These are phyloP conservation scores for Eulemur rubriventer DNA, from an alignment of 2,797 vertebrate genomes.

Conservation along the genomic window DNA sequence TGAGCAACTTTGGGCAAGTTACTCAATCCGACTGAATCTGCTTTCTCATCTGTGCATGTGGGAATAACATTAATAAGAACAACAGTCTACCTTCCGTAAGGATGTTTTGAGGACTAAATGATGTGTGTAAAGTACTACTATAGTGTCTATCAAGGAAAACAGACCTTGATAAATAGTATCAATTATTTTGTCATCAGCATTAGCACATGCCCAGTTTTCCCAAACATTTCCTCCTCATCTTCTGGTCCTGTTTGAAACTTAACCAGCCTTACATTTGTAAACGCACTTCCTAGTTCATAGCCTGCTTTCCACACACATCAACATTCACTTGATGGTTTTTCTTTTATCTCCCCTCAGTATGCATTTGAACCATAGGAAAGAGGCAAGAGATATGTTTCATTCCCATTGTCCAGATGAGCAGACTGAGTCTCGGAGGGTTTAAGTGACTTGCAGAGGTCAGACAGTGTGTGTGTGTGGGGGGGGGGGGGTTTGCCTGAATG, in stretches of 20 bases:
- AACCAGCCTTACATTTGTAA: not conserved
- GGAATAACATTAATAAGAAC: not conserved
- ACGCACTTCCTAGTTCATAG: not conserved
- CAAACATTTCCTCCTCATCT: not conserved
- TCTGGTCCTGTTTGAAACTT: not conserved
- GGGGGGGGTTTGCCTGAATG: no score
- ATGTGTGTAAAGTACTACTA: not conserved
- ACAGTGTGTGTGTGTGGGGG: not conserved
- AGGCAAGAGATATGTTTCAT: not conserved
- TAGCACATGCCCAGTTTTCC: not conserved
- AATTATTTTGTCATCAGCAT: not conserved
- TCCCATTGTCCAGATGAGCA: not conserved
- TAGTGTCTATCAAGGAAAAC: not conserved
- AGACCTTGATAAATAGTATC: not conserved
- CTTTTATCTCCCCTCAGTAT: not conserved
- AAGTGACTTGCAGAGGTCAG: not conserved
- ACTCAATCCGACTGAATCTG: not conserved
- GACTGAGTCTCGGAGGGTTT: not conserved
- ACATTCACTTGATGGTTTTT: not conserved
- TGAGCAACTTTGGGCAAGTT: not conserved
- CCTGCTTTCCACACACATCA: not conserved
- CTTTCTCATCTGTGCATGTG: not conserved
- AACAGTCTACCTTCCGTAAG: not conserved
- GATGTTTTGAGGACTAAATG: not conserved
- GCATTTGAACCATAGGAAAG: not conserved